Evolutionary conservation across 2,888 invertebrate genomes (phyloP).

Genomic region (Heliconius aoede): DNA sequence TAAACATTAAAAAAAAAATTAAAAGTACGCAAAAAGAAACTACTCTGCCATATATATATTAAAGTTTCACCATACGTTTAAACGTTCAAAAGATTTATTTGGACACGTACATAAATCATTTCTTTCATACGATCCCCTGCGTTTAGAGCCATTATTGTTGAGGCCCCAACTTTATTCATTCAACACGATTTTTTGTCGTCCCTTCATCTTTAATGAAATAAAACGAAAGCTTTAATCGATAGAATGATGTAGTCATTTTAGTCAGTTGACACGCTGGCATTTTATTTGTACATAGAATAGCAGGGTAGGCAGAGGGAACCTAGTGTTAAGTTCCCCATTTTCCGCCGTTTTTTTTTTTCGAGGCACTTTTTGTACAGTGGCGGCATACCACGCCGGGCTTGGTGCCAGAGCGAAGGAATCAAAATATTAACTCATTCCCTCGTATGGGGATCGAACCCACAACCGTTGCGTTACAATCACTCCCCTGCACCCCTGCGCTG

Average conservation of each 20-base stretch:
- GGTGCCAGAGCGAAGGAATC: no score
- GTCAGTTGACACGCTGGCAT: not conserved
- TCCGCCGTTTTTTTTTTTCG: not conserved
- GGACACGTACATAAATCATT: slow-evolving; percentile 75
- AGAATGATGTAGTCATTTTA: slow-evolving; percentile 16
- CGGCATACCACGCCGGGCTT: no score
- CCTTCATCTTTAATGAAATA: slow-evolving; percentile 40
- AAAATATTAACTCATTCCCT: no score
- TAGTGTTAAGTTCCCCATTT: not conserved
- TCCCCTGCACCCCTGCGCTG: no score
- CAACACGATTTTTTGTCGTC: slow-evolving; percentile 54
- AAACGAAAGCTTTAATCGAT: slow-evolving; percentile 44
- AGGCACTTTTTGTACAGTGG: no score
- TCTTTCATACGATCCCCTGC: slow-evolving; percentile 71
- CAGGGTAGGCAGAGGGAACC: no score
- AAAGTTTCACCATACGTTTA: slow-evolving; percentile 2
- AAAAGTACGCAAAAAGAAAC: not conserved
- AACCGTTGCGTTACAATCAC: no score
- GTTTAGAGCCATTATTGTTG: slow-evolving; percentile 65
- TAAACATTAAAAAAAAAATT: not conserved
- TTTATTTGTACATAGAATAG: not conserved
- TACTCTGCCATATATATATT: not conserved
- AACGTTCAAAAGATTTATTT: slow-evolving; percentile 30
- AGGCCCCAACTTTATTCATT: slow-evolving; percentile 59
- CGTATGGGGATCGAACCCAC: no score